phyloP scores from a whole-genome alignment of 2,888 invertebrate species.

The Noctua fimbriata region DNA sequence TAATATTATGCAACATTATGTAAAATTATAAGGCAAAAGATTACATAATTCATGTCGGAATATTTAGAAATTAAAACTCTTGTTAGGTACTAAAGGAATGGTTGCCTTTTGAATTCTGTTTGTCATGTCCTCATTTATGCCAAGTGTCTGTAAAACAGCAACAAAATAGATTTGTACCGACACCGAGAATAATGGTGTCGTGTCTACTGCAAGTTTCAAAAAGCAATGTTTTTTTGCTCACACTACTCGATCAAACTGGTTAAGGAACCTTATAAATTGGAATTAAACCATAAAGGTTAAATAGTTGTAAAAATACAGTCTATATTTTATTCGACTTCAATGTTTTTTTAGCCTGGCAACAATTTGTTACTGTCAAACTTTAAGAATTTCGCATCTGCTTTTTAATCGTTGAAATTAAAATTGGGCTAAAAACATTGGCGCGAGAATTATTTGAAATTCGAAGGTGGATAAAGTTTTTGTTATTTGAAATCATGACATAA shows the following conservation, averaged over 20 bases:
- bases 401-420: conserved; percentile 63
- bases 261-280: conserved; percentile 62
- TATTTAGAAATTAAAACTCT: background rate
- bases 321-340: conserved; percentile 64
- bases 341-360: conserved; percentile 48
- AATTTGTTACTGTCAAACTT: conserved; percentile 60
- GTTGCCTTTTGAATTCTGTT: conserved; percentile 14
- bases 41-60: conserved; percentile 10
- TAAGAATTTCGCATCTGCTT: conserved; percentile 75
- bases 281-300: conserved; percentile 74
- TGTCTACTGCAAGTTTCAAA: conserved; percentile 47
- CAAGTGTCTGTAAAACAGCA: conserved; percentile 18
- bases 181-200: conserved; percentile 49
- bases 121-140: conserved; percentile 25
- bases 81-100: conserved; percentile 12
- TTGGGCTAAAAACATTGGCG: conserved; percentile 66
- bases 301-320: conserved; percentile 74
- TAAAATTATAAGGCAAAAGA: conserved; percentile 6
- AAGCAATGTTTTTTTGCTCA: conserved; percentile 41
- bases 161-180: conserved; percentile 54
- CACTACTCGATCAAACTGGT: conserved; percentile 49
- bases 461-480: conserved; percentile 40
- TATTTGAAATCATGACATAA: background rate
- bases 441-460: conserved; percentile 50
- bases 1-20: conserved; percentile 1